A percentile compares a stretch with the other conserved stretches of the same genome.
Evolutionary conservation across 2,113 vertebrate species (phyloP).

Genomic region (Mirza zaza): DNA sequence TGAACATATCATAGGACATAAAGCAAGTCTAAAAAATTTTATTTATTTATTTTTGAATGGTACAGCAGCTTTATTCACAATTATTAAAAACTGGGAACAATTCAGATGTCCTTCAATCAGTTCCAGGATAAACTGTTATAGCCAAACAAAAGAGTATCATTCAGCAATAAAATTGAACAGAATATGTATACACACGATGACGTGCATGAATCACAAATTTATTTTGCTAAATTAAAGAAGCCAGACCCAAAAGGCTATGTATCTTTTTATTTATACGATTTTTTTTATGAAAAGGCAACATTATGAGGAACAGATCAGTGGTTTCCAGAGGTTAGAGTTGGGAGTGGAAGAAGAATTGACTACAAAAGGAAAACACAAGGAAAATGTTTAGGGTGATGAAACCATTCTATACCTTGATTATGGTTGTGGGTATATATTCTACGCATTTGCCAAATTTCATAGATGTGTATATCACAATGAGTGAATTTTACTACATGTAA

Average conservation of each 20-base stretch:
- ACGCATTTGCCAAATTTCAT: neutral
- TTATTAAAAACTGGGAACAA: neutral
- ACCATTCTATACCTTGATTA: neutral
- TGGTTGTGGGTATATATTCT: neutral
- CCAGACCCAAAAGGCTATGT: neutral
- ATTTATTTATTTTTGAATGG: neutral
- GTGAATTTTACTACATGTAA: neutral
- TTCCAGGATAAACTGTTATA: neutral
- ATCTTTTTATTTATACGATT: neutral
- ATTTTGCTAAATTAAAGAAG: neutral
- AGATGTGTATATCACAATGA: neutral
- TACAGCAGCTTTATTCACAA: neutral
- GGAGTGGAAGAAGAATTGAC: neutral
- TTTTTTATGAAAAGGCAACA: neutral
- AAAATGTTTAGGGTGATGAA: neutral
- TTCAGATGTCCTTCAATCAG: neutral
- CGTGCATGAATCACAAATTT: neutral
- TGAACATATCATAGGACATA: no score
- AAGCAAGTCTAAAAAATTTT: no score
- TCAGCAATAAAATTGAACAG: neutral
- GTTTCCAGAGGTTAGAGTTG: neutral
- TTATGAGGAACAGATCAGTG: no score
- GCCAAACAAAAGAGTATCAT: neutral
- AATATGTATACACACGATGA: neutral
- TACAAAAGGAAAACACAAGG: neutral